phyloP scores from a whole-genome alignment of 2,888 invertebrate species.

The Malacosoma neustria region DNA sequence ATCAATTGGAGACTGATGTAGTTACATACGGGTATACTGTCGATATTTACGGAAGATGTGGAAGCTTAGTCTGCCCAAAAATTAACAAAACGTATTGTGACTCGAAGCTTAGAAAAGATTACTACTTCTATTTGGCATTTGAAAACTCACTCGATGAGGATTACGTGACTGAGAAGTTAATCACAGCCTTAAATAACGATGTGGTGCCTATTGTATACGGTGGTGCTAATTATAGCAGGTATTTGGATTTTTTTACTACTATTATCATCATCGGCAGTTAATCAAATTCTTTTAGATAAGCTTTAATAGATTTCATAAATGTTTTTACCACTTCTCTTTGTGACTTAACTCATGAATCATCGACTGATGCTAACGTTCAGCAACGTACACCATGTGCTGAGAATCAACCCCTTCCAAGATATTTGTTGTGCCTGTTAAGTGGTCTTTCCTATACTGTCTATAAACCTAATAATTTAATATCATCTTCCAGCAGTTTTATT shows the following conservation, averaged over 20 bases:
- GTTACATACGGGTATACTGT: conserved; percentile 32
- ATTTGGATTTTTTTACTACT: conserved; percentile 1
- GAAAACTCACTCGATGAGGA: conserved; percentile 81
- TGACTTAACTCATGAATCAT: no score
- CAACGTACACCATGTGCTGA: no score
- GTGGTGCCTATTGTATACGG: conserved; percentile 81
- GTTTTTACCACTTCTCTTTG: no score
- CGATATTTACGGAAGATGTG: conserved; percentile 74
- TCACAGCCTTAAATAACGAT: conserved; percentile 72
- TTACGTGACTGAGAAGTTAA: conserved; percentile 75
- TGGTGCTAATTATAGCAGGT: conserved; percentile 77
- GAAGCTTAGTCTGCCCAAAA: conserved; percentile 37
- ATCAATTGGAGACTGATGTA: conserved; percentile 29
- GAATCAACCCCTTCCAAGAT: no score
- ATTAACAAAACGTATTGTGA: conserved; percentile 29
- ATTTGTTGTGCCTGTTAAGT: no score
- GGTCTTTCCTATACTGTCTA: no score
- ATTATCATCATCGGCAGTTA: no score
- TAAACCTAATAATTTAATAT: no score
- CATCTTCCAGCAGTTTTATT: no score
- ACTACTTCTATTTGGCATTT: conserved; percentile 82
- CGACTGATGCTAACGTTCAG: no score
- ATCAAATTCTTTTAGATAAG: no score
- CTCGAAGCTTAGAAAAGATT: conserved; percentile 62
- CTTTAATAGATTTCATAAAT: no score